Percentiles rank a stretch among this genome's conserved stretches.
These are phyloP conservation scores for Panurus biarmicus DNA, from an alignment of 2,113 vertebrate species.

Conservation along the genomic window DNA sequence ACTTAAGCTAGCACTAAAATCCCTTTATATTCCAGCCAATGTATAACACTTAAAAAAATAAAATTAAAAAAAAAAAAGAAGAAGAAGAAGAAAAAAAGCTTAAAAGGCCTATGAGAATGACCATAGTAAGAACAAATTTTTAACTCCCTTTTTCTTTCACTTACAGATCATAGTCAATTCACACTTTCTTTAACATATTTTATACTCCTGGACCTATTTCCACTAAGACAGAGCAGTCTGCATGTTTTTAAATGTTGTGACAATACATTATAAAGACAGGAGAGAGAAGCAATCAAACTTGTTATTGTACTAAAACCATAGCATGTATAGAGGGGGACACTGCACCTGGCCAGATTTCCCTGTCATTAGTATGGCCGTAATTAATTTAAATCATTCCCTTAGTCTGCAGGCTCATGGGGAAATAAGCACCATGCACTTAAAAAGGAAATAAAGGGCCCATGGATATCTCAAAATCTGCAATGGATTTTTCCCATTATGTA, in stretches of 20 bases:
- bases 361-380: background rate
- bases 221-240: background rate
- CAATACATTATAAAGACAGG: background rate
- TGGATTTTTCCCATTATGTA: background rate
- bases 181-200: background rate
- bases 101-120: background rate
- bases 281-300: background rate
- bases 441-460: background rate
- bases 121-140: background rate
- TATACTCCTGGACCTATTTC: background rate
- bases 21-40: background rate
- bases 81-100: accelerated
- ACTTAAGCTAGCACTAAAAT: background rate
- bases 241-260: background rate
- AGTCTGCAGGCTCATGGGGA: background rate
- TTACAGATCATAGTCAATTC: background rate
- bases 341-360: background rate
- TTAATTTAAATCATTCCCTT: background rate
- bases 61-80: background rate
- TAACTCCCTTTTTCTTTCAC: background rate
- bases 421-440: background rate
- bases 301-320: background rate
- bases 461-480: background rate
- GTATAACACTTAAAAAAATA: background rate
- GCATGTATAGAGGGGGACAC: background rate